phyloP scores from a whole-genome alignment of 2,797 vertebrate species.

The Cuculus canorus region DNA sequence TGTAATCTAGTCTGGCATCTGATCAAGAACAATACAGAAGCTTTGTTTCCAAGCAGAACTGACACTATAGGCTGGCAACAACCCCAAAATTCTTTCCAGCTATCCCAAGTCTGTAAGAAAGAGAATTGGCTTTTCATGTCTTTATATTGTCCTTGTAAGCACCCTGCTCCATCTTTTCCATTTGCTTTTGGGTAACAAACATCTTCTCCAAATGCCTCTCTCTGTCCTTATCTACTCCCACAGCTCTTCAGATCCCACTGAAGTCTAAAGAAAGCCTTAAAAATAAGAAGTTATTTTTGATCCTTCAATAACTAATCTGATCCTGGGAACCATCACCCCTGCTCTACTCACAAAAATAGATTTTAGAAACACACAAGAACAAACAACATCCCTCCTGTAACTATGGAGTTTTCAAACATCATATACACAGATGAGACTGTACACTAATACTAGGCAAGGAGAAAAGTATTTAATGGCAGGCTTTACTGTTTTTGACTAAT shows the following conservation, averaged over 20 bases:
- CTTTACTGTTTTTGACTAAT: neutral
- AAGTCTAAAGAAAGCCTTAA: constrained; percentile 53
- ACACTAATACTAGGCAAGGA: neutral
- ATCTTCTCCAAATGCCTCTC: neutral
- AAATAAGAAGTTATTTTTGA: constrained; percentile 62
- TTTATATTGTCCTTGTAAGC: neutral
- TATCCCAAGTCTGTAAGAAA: neutral
- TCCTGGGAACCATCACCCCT: constrained; percentile 60
- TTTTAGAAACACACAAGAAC: constrained; percentile 14
- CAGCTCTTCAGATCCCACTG: constrained; percentile 26
- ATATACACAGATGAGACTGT: constrained; percentile 32
- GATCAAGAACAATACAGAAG: constrained; percentile 9
- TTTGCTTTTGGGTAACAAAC: constrained; percentile 1
- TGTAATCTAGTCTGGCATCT: neutral
- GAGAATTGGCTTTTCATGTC: neutral
- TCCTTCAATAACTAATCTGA: constrained; percentile 53
- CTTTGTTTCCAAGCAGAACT: neutral
- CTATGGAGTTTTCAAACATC: constrained; percentile 60
- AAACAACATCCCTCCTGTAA: constrained; percentile 47
- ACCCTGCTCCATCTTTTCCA: neutral
- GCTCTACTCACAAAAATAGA: constrained; percentile 43
- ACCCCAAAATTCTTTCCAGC: neutral
- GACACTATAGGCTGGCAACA: neutral
- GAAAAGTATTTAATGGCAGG: neutral
- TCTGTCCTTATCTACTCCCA: constrained; percentile 37